Evolutionary conservation across 1,140 invertebrate species (phyloP).

Genomic region (Antheraea pernyi): DNA sequence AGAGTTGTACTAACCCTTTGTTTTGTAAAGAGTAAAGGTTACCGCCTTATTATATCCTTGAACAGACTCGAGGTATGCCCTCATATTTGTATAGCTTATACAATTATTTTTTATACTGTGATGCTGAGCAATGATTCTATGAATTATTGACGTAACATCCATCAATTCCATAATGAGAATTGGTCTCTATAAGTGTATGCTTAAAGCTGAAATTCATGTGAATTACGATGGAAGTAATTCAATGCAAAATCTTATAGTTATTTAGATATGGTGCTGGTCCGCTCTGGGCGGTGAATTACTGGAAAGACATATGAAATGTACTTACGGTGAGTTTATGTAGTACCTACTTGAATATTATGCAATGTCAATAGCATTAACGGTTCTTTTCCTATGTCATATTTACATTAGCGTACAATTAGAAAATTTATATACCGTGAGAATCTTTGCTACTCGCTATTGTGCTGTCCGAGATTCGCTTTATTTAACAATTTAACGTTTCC

Average conservation of each 20-base stretch:
- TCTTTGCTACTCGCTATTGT: not conserved
- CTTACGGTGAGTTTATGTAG: constrained; percentile 32
- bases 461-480: not conserved
- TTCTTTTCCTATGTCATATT: constrained; percentile 13
- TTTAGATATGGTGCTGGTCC: constrained; percentile 46
- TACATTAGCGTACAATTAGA: constrained; percentile 7
- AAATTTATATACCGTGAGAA: constrained; percentile 8
- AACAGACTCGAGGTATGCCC: constrained; percentile 51
- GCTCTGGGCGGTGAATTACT: constrained; percentile 69
- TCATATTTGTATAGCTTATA: constrained; percentile 53
- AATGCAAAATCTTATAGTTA: constrained; percentile 25
- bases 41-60: constrained; percentile 43
- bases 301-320: constrained; percentile 73
- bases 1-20: not conserved
- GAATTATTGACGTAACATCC: constrained; percentile 1
- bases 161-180: not conserved
- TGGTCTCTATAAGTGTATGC: not conserved
- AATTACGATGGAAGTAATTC: not conserved
- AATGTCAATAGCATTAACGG: constrained; percentile 18
- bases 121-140: constrained; percentile 19
- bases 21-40: constrained; percentile 52
- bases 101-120: constrained; percentile 69
- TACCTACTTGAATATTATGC: constrained; percentile 26
- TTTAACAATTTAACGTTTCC: not conserved
- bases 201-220: not conserved